Evolutionary conservation across 2,797 vertebrate species (phyloP).

Genomic region (Chromis chromis): DNA sequence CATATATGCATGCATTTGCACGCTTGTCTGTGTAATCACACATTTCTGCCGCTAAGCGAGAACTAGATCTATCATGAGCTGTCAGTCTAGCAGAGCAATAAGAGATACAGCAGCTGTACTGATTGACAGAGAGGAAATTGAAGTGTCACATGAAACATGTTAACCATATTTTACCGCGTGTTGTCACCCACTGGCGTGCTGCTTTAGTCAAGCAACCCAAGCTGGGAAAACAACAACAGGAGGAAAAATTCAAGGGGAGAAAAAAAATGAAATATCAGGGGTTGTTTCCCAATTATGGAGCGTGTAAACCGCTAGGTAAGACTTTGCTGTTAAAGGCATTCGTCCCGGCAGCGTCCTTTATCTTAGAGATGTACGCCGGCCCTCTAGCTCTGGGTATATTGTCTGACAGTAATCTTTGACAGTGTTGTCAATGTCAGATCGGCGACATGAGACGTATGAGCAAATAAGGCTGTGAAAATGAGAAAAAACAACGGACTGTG

Average conservation of each 20-base stretch:
- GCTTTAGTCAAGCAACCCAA: constrained; percentile 47
- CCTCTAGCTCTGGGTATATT: constrained; percentile 15
- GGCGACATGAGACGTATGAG: constrained; percentile 40
- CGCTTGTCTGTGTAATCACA: constrained; percentile 50
- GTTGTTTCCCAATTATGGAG: constrained; percentile 48
- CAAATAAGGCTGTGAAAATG: constrained; percentile 63
- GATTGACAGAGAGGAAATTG: constrained; percentile 81
- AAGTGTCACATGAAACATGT: constrained; percentile 80
- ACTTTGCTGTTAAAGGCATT: constrained; percentile 27
- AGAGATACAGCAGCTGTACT: constrained; percentile 62
- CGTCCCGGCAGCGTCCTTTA: constrained; percentile 41
- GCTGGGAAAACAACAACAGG: constrained; percentile 43
- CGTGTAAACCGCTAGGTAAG: constrained; percentile 37
- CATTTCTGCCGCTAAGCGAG: constrained; percentile 40
- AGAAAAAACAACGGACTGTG: constrained; percentile 27
- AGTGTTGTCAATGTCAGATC: constrained; percentile 60
- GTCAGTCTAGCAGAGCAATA: constrained; percentile 58
- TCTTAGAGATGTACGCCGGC: constrained; percentile 16
- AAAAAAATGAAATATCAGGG: constrained; percentile 33
- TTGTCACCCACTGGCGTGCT: constrained; percentile 59
- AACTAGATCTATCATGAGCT: constrained; percentile 60
- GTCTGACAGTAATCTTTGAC: constrained; percentile 61
- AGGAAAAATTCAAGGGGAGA: constrained; percentile 10
- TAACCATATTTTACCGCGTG: constrained; percentile 67
- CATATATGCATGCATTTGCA: constrained; percentile 40